phyloP scores from a whole-genome alignment of 1,140 invertebrate genomes.

The Gonatopus flavifemur region DNA sequence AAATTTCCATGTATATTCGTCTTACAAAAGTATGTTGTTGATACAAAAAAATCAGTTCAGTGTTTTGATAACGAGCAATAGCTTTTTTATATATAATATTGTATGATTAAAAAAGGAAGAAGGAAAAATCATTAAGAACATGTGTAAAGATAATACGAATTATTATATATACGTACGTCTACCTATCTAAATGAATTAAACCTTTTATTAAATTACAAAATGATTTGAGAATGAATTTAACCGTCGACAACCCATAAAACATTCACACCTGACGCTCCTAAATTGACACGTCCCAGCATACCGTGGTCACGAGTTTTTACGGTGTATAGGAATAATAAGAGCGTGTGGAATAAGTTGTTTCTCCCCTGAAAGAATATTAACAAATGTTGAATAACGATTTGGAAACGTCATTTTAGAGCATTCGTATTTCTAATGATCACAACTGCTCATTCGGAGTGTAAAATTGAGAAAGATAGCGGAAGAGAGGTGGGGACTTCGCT shows the following conservation, averaged over 20 bases:
- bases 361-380: constrained; percentile 68
- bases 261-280: constrained; percentile 77
- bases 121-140: too few relatives aligned
- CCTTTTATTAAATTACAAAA: not conserved
- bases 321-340: constrained; percentile 77
- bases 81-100: not conserved
- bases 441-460: too few relatives aligned
- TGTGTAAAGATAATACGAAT: not conserved
- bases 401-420: too few relatives aligned
- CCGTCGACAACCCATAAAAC: constrained; percentile 74
- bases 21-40: too few relatives aligned
- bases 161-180: not conserved
- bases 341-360: constrained; percentile 81
- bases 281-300: constrained; percentile 75
- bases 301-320: constrained; percentile 75
- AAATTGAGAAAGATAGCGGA: too few relatives aligned
- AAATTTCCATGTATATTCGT: too few relatives aligned
- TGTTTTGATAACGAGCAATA: not conserved
- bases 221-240: constrained; percentile 30
- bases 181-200: not conserved
- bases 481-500: too few relatives aligned
- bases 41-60: too few relatives aligned
- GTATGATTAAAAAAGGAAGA: not conserved
- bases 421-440: too few relatives aligned
- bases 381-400: too few relatives aligned